Evolutionary conservation across 37 sponge, comb jelly and placozoan species (phyloP).

Genomic region (Crambe crambe): DNA sequence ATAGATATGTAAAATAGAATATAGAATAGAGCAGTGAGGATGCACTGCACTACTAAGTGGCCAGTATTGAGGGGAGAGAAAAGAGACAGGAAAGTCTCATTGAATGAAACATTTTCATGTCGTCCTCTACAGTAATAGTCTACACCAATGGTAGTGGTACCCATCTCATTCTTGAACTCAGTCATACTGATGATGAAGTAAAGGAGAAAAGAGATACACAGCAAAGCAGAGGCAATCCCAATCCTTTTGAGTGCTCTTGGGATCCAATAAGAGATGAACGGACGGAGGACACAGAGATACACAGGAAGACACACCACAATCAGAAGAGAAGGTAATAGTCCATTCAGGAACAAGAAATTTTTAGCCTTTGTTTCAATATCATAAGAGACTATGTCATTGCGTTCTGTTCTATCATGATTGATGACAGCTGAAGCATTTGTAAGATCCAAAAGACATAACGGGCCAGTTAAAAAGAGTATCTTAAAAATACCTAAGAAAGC

Average conservation of each 20-base stretch:
- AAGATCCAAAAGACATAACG: neutral
- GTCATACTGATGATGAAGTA: neutral
- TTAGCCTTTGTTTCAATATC: too few species aligned
- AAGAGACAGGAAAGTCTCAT: too few species aligned
- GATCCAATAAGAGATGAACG: neutral
- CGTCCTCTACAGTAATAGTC: too few species aligned
- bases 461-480: neutral
- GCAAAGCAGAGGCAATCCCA: neutral
- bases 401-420: too few species aligned
- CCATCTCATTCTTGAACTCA: too few species aligned
- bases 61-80: neutral
- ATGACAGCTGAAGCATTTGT: neutral
- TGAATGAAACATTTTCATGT: too few species aligned
- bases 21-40: neutral
- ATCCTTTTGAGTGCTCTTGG: neutral
- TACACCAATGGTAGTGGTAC: too few species aligned
- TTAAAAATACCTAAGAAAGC: too few species aligned
- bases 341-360: too few species aligned
- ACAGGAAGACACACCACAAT: neutral
- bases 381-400: too few species aligned
- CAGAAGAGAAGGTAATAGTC: too few species aligned
- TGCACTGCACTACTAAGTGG: neutral
- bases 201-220: neutral
- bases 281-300: neutral
- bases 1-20: neutral